Base-by-base conservation (phyloP, 2,888 invertebrate species). In the Pseudococcus longispinus region DNA sequence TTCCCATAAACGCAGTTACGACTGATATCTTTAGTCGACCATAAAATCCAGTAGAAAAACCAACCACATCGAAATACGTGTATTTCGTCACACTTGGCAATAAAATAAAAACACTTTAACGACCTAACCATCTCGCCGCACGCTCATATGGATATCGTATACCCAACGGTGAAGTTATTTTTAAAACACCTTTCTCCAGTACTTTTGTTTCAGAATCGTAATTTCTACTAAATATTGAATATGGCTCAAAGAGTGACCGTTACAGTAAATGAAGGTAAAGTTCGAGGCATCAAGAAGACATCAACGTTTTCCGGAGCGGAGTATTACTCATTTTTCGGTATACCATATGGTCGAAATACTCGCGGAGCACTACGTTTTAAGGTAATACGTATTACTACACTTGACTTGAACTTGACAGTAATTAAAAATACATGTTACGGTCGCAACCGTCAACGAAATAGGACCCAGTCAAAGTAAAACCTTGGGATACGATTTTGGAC, bases 261-360 rank as follows among this genome's bases (percentile, higher is more conserved):
- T 23, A 83, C 51, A 15, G 51, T 51, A 18, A 83, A 83, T 4
- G 51, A 83, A 9, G 83, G 83, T 15, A 46, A 55, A 51, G 26
- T 83, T 6, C 83, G 83, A 51, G 83, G 83, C 2, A 18, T 29
- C 26, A 20, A 26, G 13, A 8, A 26, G 3, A 23, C 0, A 18
- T 83, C 83, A 4, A 9, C 8, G 20, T 55, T 83, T 26, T 83
- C 83, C 15, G 83, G 55, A 29, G 20, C 18, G 11, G 26, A 51
- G 15, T 83, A 83, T 83, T 83, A 51, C 29, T 51, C 51, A 26
- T 83, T 83, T 55, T 83, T 44, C 26, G 83, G 55, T 1, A 55
- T 60, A 9, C 60, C 60, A 0, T 60, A 60, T 60, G 60, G 60
- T 8, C 60, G 23, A 23, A 60, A 60, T 23, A 46, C 83, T 13